phyloP scores from a whole-genome alignment of 2,113 vertebrate species.

The Oryctolagus cuniculus region DNA sequence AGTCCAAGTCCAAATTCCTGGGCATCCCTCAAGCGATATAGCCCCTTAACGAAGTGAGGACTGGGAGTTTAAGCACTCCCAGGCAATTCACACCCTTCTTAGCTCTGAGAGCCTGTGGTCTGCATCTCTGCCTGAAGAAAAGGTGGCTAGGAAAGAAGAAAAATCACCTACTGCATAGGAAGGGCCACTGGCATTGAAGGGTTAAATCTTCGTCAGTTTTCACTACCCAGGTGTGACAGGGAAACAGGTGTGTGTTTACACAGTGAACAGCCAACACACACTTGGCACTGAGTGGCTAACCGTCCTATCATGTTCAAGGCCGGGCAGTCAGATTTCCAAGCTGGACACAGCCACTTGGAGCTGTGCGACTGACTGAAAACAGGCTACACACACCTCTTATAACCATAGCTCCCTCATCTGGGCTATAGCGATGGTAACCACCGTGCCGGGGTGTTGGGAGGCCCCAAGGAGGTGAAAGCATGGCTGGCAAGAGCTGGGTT shows the following conservation, averaged over 20 bases:
- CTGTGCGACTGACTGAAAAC: neutral
- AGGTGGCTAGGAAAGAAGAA: neutral
- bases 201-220: neutral
- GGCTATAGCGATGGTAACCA: neutral
- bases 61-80: too few relatives aligned
- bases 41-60: neutral
- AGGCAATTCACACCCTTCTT: neutral
- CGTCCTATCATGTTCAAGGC: neutral
- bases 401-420: neutral
- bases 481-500: fast-evolving
- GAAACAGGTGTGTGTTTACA: neutral
- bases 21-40: neutral
- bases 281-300: neutral
- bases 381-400: neutral
- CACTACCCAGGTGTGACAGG: neutral
- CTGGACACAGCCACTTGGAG: neutral
- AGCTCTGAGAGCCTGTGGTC: neutral
- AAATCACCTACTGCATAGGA: fast-evolving
- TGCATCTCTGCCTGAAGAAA: neutral
- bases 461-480: neutral
- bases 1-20: neutral
- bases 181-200: neutral
- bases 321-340: neutral
- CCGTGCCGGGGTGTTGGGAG: too few relatives aligned
- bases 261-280: neutral